Percentiles rank a stretch among this genome's conserved stretches.
phyloP scores from a whole-genome alignment of 2,797 vertebrate species.

The Tragelaphus oryx region DNA sequence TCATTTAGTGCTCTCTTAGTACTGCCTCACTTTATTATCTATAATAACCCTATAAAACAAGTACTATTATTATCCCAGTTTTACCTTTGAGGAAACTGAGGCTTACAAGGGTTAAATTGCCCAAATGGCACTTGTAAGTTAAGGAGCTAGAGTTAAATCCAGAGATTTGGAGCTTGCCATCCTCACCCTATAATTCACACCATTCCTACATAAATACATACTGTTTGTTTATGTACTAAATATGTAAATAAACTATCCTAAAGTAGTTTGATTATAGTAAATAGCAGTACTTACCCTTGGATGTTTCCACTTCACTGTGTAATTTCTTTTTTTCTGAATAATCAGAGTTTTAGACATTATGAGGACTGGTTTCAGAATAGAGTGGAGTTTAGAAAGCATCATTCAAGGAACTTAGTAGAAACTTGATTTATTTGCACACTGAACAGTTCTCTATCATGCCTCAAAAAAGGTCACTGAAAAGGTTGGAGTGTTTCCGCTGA shows the following conservation, averaged over 20 bases:
- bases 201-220: not conserved
- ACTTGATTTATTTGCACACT: constrained; percentile 21
- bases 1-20: not conserved
- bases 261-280: not conserved
- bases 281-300: not conserved
- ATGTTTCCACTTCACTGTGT: constrained; percentile 11
- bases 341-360: not conserved
- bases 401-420: not conserved
- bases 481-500: not conserved
- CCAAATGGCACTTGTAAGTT: not conserved
- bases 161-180: not conserved
- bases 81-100: not conserved
- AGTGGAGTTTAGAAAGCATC: not conserved
- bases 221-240: not conserved
- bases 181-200: not conserved
- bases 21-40: not conserved
- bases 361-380: not conserved
- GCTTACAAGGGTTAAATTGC: not conserved
- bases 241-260: not conserved
- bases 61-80: not conserved
- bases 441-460: constrained; percentile 16
- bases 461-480: constrained; percentile 28
- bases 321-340: not conserved
- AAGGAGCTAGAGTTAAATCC: not conserved
- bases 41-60: not conserved